phyloP scores from a whole-genome alignment of 2,888 invertebrate genomes.

The Liodrosophila aerea region DNA sequence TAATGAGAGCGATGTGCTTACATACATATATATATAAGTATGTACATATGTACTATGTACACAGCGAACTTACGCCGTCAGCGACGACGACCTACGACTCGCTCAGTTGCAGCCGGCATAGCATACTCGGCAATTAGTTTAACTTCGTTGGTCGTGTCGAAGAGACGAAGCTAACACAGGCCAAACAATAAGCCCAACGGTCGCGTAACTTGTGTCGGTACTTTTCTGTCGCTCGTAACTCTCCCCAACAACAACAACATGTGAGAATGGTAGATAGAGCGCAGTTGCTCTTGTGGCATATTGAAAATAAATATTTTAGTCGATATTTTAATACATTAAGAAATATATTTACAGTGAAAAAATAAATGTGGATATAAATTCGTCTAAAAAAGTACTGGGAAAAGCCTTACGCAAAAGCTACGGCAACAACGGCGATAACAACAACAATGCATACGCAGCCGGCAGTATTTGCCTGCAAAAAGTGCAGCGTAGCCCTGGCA shows the following conservation, averaged over 20 bases:
- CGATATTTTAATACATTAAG: neutral
- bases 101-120: constrained; percentile 36
- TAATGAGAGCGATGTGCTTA: constrained; percentile 32
- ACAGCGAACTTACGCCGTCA: constrained; percentile 25
- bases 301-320: neutral
- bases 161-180: constrained; percentile 59
- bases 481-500: constrained; percentile 9
- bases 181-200: constrained; percentile 37
- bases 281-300: constrained; percentile 17
- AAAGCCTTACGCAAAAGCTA: constrained; percentile 12
- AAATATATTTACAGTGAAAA: neutral
- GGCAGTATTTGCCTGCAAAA: constrained; percentile 47
- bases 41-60: too few species aligned
- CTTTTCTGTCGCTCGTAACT: constrained; percentile 19
- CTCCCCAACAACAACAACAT: constrained; percentile 15
- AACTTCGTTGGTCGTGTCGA: constrained; percentile 74
- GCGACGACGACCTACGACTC: constrained; percentile 28
- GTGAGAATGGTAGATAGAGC: constrained; percentile 31
- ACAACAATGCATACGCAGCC: constrained; percentile 26
- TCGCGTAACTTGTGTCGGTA: constrained; percentile 35
- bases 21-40: too few species aligned
- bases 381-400: too few species aligned
- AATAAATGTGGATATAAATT: too few species aligned
- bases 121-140: constrained; percentile 72
- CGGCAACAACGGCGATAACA: constrained; percentile 10